Evolutionary conservation across 2,888 invertebrate species (phyloP).

Genomic region (Exephanes ischioxanthus): DNA sequence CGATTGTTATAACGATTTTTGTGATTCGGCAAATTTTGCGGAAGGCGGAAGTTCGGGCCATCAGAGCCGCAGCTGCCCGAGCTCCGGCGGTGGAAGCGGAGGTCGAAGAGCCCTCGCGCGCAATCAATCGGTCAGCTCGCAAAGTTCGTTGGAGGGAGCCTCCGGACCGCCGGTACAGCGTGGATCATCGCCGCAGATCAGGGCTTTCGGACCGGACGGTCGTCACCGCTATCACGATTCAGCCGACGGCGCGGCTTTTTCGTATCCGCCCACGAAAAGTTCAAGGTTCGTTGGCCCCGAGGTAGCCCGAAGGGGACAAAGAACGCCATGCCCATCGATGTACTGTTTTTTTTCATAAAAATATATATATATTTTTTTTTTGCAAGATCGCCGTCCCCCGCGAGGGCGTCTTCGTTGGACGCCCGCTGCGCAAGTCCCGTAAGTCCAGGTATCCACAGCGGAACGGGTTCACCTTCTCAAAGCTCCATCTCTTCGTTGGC

Average conservation of each 20-base stretch:
- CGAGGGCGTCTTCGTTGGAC: slow-evolving; percentile 92
- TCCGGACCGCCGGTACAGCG: slow-evolving; percentile 87
- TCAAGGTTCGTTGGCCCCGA: slow-evolving; percentile 76
- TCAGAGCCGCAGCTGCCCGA: slow-evolving; percentile 89
- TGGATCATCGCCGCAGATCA: slow-evolving; percentile 93
- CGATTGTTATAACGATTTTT: background rate
- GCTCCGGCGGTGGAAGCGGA: slow-evolving; percentile 72
- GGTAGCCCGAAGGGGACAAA: background rate
- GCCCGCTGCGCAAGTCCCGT: slow-evolving; percentile 89
- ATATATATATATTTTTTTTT: background rate
- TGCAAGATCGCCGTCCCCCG: slow-evolving; percentile 90
- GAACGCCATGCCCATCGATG: background rate
- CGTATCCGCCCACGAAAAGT: slow-evolving; percentile 80
- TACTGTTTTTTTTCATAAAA: background rate
- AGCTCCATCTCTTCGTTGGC: slow-evolving; percentile 90
- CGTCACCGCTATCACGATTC: slow-evolving; percentile 83
- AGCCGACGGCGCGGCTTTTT: slow-evolving; percentile 79
- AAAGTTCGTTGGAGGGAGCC: slow-evolving; percentile 91
- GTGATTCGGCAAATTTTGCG: background rate
- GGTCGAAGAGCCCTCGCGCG: slow-evolving; percentile 86
- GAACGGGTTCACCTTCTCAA: slow-evolving; percentile 89
- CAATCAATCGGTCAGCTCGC: slow-evolving; percentile 93
- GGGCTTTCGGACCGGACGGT: slow-evolving; percentile 94
- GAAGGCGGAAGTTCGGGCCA: slow-evolving; percentile 83
- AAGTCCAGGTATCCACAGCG: slow-evolving; percentile 82